These are phyloP conservation scores for Fabriciana adippe DNA, from an alignment of 2,888 invertebrate genomes.

Conservation along the genomic window DNA sequence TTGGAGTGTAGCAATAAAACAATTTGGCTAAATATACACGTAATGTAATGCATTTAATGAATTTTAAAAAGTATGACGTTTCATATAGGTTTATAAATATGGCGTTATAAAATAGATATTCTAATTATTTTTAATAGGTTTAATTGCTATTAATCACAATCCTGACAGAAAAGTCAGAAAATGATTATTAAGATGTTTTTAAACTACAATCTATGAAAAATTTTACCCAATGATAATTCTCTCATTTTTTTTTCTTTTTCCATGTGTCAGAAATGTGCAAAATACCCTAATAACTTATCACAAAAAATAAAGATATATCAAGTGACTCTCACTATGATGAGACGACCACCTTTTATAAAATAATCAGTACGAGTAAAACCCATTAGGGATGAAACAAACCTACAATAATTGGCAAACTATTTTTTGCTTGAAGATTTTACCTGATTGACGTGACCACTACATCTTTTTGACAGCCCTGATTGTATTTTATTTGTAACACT, in stretches of 20 bases:
- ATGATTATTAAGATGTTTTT: too few species aligned
- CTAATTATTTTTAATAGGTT: too few species aligned
- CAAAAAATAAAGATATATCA: slow-evolving; percentile 17
- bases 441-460: slow-evolving; percentile 78
- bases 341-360: slow-evolving; percentile 47
- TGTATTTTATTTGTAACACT: slow-evolving; percentile 60
- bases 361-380: slow-evolving; percentile 75
- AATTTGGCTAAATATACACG: too few species aligned
- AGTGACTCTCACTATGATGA: slow-evolving; percentile 25
- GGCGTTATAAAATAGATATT: too few species aligned
- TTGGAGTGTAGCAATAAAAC: too few species aligned
- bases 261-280: background rate
- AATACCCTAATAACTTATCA: background rate
- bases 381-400: slow-evolving; percentile 68
- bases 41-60: too few species aligned
- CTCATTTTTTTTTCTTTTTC: background rate
- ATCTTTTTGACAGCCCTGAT: slow-evolving; percentile 74
- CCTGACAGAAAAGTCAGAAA: too few species aligned
- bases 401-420: slow-evolving; percentile 72
- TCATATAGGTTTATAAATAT: too few species aligned
- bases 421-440: slow-evolving; percentile 64
- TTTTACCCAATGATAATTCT: too few species aligned
- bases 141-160: too few species aligned
- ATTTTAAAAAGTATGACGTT: too few species aligned
- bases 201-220: too few species aligned